Base-by-base conservation (phyloP, 2,888 invertebrate genomes). In the Melipona beecheii region DNA sequence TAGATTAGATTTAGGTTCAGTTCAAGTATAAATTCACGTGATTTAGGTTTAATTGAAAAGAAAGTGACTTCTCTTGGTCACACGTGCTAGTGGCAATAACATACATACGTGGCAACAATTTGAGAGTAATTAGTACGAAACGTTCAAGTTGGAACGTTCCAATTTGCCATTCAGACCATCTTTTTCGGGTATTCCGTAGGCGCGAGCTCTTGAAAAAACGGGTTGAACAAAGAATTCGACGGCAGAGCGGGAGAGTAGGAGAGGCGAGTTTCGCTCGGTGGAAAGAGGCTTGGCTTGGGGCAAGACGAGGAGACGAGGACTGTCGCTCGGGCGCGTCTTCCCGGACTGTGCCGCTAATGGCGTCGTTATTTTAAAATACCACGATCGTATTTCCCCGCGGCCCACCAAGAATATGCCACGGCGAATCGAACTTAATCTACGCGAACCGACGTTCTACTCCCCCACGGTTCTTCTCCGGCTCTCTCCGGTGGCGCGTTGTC, bases 291-390 rank as follows among this genome's bases (percentile, higher is more conserved):
- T 86, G 83, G 83, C 83, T 81, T 49, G 69, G 75, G 71, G 81
- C 80, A 75, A 73, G 19, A 21, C 64, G 71, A 76, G 64, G 64
- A 76, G 70, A 62, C 81, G 62, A 65, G 81, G 60, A 70, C 70
- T 43, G 69, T 49, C 64, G 81, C 21, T 64, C 64, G 64, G 36
- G 15, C 19, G 21, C 64, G 64, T 65, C 64, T 65, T 64, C 36
- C 54, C 91, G 80, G 65, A 65, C 73, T 36, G 54, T 36, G 58
- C 74, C 24, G 74, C 92, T 94, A 93, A 94, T 94, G 93, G 93
- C 92, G 90, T 93, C 93, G 92, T 94, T 94, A 94, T 93, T 94
- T 92, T 93, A 93, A 93, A 93, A 93, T 92, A 92, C 92, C 92
- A 91, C 92, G 93, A 92, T 92, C 93, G 89, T 93, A 92, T 93